phyloP scores from a whole-genome alignment of 37 sponge, comb jelly and placozoan genomes.

The Petrosia ficiformis region DNA sequence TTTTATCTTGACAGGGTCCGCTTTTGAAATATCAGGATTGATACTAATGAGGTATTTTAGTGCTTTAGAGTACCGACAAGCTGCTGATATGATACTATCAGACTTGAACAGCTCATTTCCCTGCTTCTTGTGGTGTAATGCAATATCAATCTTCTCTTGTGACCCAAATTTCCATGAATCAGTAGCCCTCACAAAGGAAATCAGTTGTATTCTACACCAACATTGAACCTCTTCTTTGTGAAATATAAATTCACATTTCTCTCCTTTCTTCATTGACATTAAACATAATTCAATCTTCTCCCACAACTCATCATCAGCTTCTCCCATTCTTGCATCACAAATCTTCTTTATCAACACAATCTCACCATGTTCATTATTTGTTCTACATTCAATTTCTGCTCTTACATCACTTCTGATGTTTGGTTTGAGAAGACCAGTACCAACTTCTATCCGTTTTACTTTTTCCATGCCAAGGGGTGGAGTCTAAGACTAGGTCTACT shows the following conservation, averaged over 20 bases:
- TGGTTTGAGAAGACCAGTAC: constrained; percentile 40
- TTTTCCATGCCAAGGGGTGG: too few relatives aligned
- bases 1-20: background rate
- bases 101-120: constrained; percentile 43
- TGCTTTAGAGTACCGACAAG: constrained; percentile 47
- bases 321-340: constrained; percentile 10
- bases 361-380: background rate
- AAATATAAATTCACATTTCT: constrained; percentile 14
- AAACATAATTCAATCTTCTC: constrained; percentile 22
- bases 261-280: constrained; percentile 31
- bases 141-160: constrained; percentile 24
- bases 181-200: constrained; percentile 22
- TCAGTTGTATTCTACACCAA: constrained; percentile 26
- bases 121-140: constrained; percentile 30
- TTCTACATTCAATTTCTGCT: constrained; percentile 28
- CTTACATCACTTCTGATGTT: constrained; percentile 33
- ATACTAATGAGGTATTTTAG: constrained; percentile 38
- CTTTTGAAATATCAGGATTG: background rate
- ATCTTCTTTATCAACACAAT: constrained; percentile 4
- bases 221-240: background rate
- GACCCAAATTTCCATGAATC: constrained; percentile 48
- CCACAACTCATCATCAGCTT: constrained; percentile 8
- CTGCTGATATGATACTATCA: constrained; percentile 14
- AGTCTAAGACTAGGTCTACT: too few relatives aligned
- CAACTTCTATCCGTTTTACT: constrained; percentile 15